Evolutionary conservation across 2,888 invertebrate species (phyloP).

Genomic region (Silvanus unidentatus): DNA sequence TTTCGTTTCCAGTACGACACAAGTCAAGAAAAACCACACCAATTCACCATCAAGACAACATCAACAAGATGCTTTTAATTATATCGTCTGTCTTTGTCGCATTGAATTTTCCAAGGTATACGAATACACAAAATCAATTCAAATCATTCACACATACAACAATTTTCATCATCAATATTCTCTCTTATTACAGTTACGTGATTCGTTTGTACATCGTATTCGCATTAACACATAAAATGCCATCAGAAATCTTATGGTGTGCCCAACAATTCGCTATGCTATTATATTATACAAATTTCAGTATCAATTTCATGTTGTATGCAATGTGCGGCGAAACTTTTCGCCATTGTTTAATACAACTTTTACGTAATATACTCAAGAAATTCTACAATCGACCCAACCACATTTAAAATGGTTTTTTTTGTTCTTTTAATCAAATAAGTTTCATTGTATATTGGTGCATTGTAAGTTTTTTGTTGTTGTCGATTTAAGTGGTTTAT

Average conservation of each 20-base stretch:
- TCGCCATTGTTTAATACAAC: constrained; percentile 46
- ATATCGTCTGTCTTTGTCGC: constrained; percentile 61
- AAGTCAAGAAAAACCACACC: constrained; percentile 46
- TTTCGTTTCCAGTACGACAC: constrained; percentile 42
- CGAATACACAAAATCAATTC: neutral
- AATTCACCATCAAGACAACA: constrained; percentile 51
- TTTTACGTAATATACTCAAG: neutral
- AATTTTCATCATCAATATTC: neutral
- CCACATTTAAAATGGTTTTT: too few relatives aligned
- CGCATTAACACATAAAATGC: constrained; percentile 38
- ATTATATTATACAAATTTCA: constrained; percentile 61
- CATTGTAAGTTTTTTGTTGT: too few relatives aligned
- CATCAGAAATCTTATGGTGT: constrained; percentile 44
- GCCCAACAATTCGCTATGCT: constrained; percentile 56
- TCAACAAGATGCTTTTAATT: constrained; percentile 61
- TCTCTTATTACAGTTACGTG: constrained; percentile 46
- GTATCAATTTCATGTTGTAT: constrained; percentile 59
- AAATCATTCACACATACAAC: neutral
- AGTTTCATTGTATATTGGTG: too few relatives aligned
- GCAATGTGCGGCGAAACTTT: constrained; percentile 58
- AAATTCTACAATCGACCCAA: neutral
- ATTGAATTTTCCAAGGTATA: constrained; percentile 58
- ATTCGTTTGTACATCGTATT: constrained; percentile 51
- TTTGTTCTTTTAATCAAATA: too few relatives aligned
- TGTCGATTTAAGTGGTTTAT: too few relatives aligned